A percentile compares a stretch with the other conserved stretches of the same genome.
These are phyloP conservation scores for Cossypha dichroa DNA, from an alignment of 2,797 vertebrate species.

Conservation along the genomic window DNA sequence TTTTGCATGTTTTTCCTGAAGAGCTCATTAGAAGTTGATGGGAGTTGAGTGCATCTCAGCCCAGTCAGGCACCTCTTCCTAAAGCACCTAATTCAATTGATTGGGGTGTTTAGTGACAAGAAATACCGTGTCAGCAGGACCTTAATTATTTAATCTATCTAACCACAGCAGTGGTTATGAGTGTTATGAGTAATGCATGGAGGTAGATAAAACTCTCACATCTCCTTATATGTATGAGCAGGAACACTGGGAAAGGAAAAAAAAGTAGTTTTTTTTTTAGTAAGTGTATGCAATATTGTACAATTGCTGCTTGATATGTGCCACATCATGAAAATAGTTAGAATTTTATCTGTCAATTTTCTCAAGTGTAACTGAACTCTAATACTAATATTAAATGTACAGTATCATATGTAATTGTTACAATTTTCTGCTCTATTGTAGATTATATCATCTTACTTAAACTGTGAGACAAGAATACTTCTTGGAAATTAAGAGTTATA, in stretches of 20 bases:
- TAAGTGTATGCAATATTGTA: neutral
- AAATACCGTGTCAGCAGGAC: neutral
- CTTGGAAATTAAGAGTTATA: neutral
- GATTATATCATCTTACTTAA: neutral
- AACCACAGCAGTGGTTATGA: neutral
- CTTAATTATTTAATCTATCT: neutral
- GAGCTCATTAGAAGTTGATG: neutral
- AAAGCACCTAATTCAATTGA: neutral
- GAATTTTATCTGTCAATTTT: neutral
- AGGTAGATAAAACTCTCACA: neutral
- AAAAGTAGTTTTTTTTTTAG: neutral
- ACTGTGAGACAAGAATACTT: neutral
- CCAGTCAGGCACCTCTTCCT: neutral
- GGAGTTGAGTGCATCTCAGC: neutral
- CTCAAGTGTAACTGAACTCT: neutral
- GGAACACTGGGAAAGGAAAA: neutral
- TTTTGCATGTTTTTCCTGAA: neutral
- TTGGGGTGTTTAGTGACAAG: neutral
- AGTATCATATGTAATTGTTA: neutral
- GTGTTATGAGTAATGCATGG: neutral
- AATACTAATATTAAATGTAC: neutral
- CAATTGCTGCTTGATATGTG: neutral
- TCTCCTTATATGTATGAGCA: neutral
- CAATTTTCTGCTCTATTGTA: slow-evolving; percentile 20
- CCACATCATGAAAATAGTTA: neutral